Evolutionary conservation across 1,140 invertebrate species (phyloP), one percentile per base, ranked within the genome.

Genomic region (Aporrectodea caliginosa): DNA sequence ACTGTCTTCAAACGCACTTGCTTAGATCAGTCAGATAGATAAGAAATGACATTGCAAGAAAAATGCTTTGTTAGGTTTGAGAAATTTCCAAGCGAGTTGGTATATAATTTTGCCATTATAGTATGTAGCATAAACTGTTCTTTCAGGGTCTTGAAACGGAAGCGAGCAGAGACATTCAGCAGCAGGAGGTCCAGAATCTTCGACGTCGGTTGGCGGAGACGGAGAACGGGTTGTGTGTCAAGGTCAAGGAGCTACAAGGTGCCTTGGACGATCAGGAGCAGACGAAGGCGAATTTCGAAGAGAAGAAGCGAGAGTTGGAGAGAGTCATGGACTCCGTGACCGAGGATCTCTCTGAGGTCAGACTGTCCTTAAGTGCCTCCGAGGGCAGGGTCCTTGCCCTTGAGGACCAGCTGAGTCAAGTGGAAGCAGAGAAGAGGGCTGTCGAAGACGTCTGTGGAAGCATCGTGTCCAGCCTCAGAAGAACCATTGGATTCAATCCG

Each of bases 311-410:
- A 81, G 96, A 96, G 87, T 86, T 97, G 77, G 94, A 97, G 90
- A 93, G 95, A 0, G 94, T 93, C 83, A 88, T 97, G 22, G 93
- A 94, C 27, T 93, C 94, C 86, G 92, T 93, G 6, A 94, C 93
- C 16, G 93, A 94, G 84, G 94, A 96, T 84, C 72, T 81, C 35
- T 83, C 82, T 34, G 87, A 88, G 31, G 88, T 97, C 0, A 95
- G 95, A 88, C 92, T 94, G 83, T 86, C 81, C 75, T 88, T 96
- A 1, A 93, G 93, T 72, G 94, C 93, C 0, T 91, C 94, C 69
- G 95, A 97, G 86, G 93, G 93, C n/a, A 90, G 94, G 77, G 92
- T 94, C 1, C 90, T 93, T 77, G 93, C 94, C 12, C 86, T 95
- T 33, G 94, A 96, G 83, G 90, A 91, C 2, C 92, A 95, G 82